Evolutionary conservation across 2,888 invertebrate genomes (phyloP).

Genomic region (Pterostichus madidus): DNA sequence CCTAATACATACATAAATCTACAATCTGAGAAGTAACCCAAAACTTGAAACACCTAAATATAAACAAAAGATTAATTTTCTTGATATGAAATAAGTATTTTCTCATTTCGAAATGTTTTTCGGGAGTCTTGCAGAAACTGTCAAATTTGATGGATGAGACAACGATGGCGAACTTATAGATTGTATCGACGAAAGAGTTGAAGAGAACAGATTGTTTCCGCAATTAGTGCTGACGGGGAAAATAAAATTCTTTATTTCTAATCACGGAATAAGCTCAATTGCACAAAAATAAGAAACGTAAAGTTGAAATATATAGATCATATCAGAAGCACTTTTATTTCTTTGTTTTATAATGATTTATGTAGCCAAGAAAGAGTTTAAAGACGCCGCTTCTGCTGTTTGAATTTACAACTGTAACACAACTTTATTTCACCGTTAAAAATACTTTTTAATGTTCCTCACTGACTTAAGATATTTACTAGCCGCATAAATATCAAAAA

Average conservation of each 20-base stretch:
- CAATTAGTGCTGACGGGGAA: not conserved
- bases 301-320: too few species aligned
- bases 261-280: not conserved
- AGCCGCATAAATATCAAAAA: too few species aligned
- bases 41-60: constrained; percentile 18
- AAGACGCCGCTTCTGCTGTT: too few species aligned
- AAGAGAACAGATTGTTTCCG: constrained; percentile 10
- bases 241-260: not conserved
- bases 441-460: too few species aligned
- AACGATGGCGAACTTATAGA: constrained; percentile 13
- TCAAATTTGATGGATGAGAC: constrained; percentile 37
- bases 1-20: not conserved
- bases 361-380: too few species aligned
- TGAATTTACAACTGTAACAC: too few species aligned
- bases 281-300: not conserved
- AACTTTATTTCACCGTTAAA: too few species aligned
- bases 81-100: constrained; percentile 21
- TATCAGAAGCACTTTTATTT: too few species aligned
- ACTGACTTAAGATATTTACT: too few species aligned
- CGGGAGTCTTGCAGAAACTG: constrained; percentile 8
- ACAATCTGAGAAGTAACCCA: not conserved
- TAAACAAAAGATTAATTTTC: constrained; percentile 41
- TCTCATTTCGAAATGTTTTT: constrained; percentile 14
- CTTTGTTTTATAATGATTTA: too few species aligned
- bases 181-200: constrained; percentile 19